phyloP scores from a whole-genome alignment of 2,113 vertebrate species.

The Orthonyx spaldingii region DNA sequence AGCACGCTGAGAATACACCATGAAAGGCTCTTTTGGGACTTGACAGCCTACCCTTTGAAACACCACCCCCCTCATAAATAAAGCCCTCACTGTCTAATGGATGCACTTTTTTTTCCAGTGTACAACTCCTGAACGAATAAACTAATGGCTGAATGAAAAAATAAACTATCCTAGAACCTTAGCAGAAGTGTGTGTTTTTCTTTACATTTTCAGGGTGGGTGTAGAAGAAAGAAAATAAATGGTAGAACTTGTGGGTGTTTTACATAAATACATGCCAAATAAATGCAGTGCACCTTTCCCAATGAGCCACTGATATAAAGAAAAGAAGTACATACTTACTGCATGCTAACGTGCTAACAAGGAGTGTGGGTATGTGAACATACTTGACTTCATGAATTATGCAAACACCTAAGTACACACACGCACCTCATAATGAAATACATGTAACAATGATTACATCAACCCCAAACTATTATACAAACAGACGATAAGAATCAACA shows the following conservation, averaged over 20 bases:
- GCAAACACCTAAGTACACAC: constrained; percentile 27
- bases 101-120: constrained; percentile 62
- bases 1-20: constrained; percentile 66
- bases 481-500: constrained; percentile 52
- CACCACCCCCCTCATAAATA: constrained; percentile 63
- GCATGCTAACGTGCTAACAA: not conserved
- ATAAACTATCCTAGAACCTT: constrained; percentile 56
- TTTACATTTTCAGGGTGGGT: constrained; percentile 54
- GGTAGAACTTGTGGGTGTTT: constrained; percentile 39
- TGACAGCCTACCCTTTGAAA: constrained; percentile 64
- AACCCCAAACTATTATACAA: constrained; percentile 64
- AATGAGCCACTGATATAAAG: not conserved
- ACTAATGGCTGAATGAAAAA: constrained; percentile 72
- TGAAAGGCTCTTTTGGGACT: constrained; percentile 63
- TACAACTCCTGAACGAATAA: constrained; percentile 67
- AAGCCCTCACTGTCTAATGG: constrained; percentile 70
- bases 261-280: not conserved
- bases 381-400: constrained; percentile 63
- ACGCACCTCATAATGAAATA: constrained; percentile 49
- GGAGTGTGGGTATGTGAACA: constrained; percentile 22
- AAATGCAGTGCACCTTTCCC: constrained; percentile 32
- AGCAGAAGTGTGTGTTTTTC: constrained; percentile 57
- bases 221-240: constrained; percentile 63
- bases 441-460: constrained; percentile 51
- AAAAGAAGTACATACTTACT: not conserved